phyloP scores from a whole-genome alignment of 2,113 vertebrate species.

The Pollimyrus isidori region DNA sequence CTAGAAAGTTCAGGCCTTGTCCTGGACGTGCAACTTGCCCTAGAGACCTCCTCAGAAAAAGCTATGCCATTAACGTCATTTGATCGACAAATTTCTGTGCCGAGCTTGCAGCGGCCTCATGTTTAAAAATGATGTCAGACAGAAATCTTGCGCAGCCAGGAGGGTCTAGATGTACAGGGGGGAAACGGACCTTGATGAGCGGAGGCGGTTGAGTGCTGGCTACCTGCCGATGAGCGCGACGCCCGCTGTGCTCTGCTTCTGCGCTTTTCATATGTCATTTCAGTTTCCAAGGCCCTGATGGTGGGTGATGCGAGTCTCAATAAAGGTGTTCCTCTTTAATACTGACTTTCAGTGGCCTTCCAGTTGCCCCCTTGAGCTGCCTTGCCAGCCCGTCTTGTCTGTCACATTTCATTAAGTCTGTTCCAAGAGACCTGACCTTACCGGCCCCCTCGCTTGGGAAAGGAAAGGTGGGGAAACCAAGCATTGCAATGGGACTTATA shows the following conservation, averaged over 20 bases:
- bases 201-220: not conserved
- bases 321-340: conserved; percentile 18
- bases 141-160: not conserved
- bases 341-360: not conserved
- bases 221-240: not conserved
- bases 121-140: not conserved
- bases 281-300: not conserved
- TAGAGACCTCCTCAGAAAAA: not conserved
- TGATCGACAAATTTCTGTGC: not conserved
- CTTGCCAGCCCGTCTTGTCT: conserved; percentile 8
- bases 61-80: not conserved
- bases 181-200: not conserved
- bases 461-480: not conserved
- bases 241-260: not conserved
- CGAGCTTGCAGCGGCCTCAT: not conserved
- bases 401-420: conserved; percentile 23
- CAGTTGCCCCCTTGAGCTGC: conserved; percentile 2
- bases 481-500: not conserved
- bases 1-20: not conserved
- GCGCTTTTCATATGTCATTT: not conserved
- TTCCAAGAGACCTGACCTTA: conserved; percentile 18
- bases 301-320: conserved; percentile 1
- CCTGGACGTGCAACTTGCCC: not conserved
- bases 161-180: not conserved
- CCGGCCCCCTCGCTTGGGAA: not conserved